Base-by-base conservation (phyloP, 2,888 invertebrate genomes). In the Micropterix aruncella region DNA sequence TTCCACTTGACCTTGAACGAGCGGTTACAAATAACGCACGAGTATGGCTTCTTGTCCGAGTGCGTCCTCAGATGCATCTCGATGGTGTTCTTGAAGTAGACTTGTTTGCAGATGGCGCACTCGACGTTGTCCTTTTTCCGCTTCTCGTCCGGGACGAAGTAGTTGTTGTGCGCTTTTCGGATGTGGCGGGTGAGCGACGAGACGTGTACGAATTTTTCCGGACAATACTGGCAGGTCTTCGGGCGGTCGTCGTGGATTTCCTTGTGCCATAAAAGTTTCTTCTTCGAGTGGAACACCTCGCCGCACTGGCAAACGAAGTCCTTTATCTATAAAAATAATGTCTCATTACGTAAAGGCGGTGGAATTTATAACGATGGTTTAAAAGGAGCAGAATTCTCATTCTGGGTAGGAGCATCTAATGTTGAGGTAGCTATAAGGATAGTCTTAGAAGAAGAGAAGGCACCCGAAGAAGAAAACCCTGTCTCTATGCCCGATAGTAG, bases 1-100 rank as follows among this genome's bases (percentile, higher is more conserved):
- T 91, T 91, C 86, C 90, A 91, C 60, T 88, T 88, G 52, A 90
- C 90, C 52, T 85, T 83, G 67, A 91, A 91, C 19, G 80, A 74
- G 60, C 89, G 90, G 57, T 80, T 84, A 67, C 92, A 91, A 44
- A 90, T 80, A 44, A 80, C 72, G 64, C 92, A 92, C 47, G 78
- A 71, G 67, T 77, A 83, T n/a, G 87, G 86, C 44, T 79, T 73
- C 59, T 79, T 73, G 50, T 86, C 80, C 52, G 76, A 78, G 67
- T 91, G 91, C 42, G 84, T 85, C 16, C 77, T 74, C 60, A 90
- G 75, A 59, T 90, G 90, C 3, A 82, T 79, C 47, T 85, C 83
- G 42, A 91, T 70, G 47, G 89, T 89, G 5, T 83, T 75, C 47
- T 84, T 77, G 46, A 90, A 73, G 63, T 86, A 89, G 48, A 85